Percentiles rank a stretch among this genome's conserved stretches.
These are phyloP conservation scores for Orthonychiurus folsomi DNA, from an alignment of 2,888 invertebrate species.

Conservation along the genomic window DNA sequence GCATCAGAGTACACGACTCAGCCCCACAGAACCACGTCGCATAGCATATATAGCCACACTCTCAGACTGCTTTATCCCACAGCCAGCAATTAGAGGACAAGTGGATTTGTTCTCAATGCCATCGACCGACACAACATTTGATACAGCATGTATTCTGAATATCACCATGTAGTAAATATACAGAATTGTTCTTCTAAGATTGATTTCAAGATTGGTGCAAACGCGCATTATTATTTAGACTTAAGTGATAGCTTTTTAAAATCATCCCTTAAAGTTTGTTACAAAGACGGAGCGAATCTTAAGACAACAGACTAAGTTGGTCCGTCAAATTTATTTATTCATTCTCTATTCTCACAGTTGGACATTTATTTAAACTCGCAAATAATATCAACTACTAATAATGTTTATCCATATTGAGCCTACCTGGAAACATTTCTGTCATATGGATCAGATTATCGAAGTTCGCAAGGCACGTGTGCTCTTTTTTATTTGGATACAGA, in stretches of 20 bases:
- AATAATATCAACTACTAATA: conserved; percentile 13
- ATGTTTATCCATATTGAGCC: conserved; percentile 20
- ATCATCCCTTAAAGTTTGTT: conserved; percentile 14
- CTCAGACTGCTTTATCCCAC: no score
- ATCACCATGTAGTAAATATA: conserved; percentile 28
- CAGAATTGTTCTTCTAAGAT: conserved; percentile 20
- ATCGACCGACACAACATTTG: no score
- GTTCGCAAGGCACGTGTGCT: not conserved
- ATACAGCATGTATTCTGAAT: no score
- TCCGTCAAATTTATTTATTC: conserved; percentile 17
- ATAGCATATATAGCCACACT: no score
- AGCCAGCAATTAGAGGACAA: no score
- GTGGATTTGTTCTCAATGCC: not conserved
- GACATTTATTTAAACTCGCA: conserved; percentile 19
- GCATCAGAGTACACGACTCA: no score
- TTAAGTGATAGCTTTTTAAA: conserved; percentile 18
- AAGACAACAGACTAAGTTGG: not conserved
- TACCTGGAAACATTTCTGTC: conserved; percentile 23
- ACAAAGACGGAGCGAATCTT: conserved; percentile 14
- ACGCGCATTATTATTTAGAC: conserved; percentile 22
- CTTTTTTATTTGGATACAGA: not conserved
- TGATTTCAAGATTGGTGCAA: conserved; percentile 26
- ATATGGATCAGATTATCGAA: conserved; percentile 4
- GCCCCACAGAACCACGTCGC: no score
- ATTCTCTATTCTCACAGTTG: conserved; percentile 21